A percentile compares a stretch with the other conserved stretches of the same genome.
These are phyloP conservation scores for Bibio marci DNA, from an alignment of 2,888 invertebrate genomes.

Conservation along the genomic window DNA sequence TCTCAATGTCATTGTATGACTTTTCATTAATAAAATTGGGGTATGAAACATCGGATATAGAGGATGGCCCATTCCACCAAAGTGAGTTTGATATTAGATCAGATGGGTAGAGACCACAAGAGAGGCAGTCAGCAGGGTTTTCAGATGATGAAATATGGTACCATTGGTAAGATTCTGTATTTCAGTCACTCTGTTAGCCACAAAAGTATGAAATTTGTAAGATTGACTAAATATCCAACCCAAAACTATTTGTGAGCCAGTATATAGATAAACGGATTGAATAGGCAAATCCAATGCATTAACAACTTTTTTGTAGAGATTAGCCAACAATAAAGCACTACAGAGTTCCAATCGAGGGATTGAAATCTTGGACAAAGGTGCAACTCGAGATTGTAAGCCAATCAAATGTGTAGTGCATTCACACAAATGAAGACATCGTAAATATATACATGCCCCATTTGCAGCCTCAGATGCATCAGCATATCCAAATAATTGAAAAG, in stretches of 20 bases:
- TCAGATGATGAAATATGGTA: too few relatives aligned
- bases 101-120: too few relatives aligned
- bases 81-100: too few relatives aligned
- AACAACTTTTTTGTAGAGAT: neutral
- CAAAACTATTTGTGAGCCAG: neutral
- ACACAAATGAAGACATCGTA: neutral
- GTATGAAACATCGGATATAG: too few relatives aligned
- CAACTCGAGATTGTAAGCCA: neutral
- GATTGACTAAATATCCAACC: too few relatives aligned
- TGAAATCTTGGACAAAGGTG: neutral
- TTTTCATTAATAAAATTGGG: too few relatives aligned
- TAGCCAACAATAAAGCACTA: neutral
- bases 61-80: too few relatives aligned
- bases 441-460: slow-evolving; percentile 1
- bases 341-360: neutral
- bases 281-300: neutral
- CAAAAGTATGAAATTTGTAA: neutral
- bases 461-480: slow-evolving; percentile 5
- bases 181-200: neutral
- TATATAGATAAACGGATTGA: neutral
- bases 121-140: too few relatives aligned
- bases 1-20: too few relatives aligned
- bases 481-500: slow-evolving; percentile 1
- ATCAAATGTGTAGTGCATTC: neutral
- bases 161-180: neutral